phyloP scores from a whole-genome alignment of 1,140 invertebrate genomes.

The Aphis gossypii region DNA sequence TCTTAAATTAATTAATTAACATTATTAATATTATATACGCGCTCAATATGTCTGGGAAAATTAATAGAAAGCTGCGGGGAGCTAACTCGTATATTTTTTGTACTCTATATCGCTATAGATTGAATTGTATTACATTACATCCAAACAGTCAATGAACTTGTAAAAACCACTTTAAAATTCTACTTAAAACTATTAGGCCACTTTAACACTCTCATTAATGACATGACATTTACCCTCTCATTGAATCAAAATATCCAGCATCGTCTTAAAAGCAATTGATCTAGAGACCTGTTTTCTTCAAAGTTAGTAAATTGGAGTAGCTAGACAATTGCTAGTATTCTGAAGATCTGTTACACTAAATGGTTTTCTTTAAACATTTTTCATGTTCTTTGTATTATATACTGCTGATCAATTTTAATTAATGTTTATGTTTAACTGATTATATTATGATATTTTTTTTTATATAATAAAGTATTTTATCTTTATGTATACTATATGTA shows the following conservation, averaged over 20 bases:
- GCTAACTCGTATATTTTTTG: neutral
- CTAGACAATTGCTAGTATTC: too few species aligned
- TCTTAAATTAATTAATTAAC: conserved; percentile 12
- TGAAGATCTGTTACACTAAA: too few species aligned
- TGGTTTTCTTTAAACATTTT: too few species aligned
- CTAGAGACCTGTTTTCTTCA: neutral
- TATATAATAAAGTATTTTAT: too few species aligned
- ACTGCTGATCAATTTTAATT: too few species aligned
- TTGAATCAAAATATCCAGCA: neutral
- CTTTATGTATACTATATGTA: too few species aligned
- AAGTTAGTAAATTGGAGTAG: neutral
- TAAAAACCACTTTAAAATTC: neutral
- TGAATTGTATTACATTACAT: neutral
- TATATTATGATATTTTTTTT: too few species aligned
- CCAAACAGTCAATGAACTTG: neutral
- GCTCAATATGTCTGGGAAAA: neutral
- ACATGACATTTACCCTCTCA: neutral
- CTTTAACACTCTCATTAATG: neutral
- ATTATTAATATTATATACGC: neutral
- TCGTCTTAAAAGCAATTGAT: neutral
- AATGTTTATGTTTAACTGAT: too few species aligned
- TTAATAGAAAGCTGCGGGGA: neutral
- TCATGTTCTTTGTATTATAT: too few species aligned
- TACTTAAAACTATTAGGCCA: neutral
- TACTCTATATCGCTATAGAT: neutral